Base-by-base conservation (phyloP, 2,797 vertebrate genomes). In the Argya squamiceps region DNA sequence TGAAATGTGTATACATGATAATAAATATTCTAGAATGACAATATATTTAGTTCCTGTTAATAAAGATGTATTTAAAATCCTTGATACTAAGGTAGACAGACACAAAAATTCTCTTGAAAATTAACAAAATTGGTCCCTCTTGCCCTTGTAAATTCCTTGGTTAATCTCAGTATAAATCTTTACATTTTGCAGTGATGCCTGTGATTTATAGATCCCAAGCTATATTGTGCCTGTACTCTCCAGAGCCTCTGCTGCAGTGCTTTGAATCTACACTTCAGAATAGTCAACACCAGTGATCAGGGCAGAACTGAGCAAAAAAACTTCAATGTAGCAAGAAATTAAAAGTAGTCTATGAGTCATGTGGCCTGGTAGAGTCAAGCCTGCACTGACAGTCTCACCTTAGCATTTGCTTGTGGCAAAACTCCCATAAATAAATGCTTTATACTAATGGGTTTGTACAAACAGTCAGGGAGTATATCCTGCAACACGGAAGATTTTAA, bases 361-460 rank as follows among this genome's bases (percentile, higher is more conserved):
- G 10, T 22, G 39, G 44, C 60, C 59, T 77, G 41, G 41, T 36
- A 47, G 39, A 88, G 53, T 53, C 59, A 71, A 78, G 39, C 50
- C 67, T 84, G 76, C 67, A 47, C 53, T 58, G 64, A 70, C 58
- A 92, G 53, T 26, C 69, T 95, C 89, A 93, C 91, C 84, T 94
- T 68, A 68, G 62, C 60, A n/a, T 64, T 96, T 71, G 89, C 95
- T 87, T 21, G 30, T 82, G 64, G 79, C 82, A 88, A 55, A 88
- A 58, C 30, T 89, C 74, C 67, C n/a, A 67, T 30, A 96, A 95
- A 94, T 88, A 76, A 87, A 65, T 73, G 34, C 74, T 82, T 87
- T 62, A 68, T 68, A 23, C 60, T 80, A 89, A 93, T 36, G 53
- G 52, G 34, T 92, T 91, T 79, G 64, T 94, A 88, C 86, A 84